Conservation (phyloP, 2,888 invertebrate genomes). For the Pristionchus mayeri region DNA sequence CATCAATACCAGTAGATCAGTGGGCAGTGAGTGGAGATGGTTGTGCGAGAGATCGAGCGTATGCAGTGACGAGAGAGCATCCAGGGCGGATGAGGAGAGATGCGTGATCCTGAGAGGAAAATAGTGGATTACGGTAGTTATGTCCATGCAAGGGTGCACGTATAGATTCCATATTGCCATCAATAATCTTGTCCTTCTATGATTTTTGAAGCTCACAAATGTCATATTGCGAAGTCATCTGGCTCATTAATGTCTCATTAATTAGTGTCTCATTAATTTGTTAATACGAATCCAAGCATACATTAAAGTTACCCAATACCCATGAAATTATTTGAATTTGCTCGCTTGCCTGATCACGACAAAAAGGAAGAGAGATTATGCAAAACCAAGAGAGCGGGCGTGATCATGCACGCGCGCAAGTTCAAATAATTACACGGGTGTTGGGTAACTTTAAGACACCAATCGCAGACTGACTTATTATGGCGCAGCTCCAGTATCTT, state of each 20-base stretch:
- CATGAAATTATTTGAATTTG: too few species aligned
- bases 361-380: too few species aligned
- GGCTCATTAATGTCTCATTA: too few species aligned
- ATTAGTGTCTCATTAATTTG: too few species aligned
- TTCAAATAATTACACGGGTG: too few species aligned
- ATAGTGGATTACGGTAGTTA: neutral
- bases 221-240: too few species aligned
- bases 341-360: too few species aligned
- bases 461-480: slow-evolving; percentile 43
- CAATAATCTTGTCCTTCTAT: neutral
- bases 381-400: too few species aligned
- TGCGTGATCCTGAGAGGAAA: slow-evolving; percentile 54
- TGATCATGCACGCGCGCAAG: too few species aligned
- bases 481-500: slow-evolving; percentile 49
- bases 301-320: too few species aligned
- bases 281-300: slow-evolving; percentile 56
- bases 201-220: neutral
- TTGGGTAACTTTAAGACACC: too few species aligned
- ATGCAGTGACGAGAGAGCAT: slow-evolving; percentile 46
- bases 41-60: slow-evolving; percentile 61
- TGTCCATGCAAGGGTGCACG: too few species aligned
- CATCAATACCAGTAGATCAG: slow-evolving; percentile 26
- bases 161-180: neutral
- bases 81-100: slow-evolving; percentile 54
- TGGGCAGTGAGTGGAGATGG: slow-evolving; percentile 62